Conservation (phyloP, 64 coral and sea anemone genomes). For the Dendrophyllia cribrosa region DNA sequence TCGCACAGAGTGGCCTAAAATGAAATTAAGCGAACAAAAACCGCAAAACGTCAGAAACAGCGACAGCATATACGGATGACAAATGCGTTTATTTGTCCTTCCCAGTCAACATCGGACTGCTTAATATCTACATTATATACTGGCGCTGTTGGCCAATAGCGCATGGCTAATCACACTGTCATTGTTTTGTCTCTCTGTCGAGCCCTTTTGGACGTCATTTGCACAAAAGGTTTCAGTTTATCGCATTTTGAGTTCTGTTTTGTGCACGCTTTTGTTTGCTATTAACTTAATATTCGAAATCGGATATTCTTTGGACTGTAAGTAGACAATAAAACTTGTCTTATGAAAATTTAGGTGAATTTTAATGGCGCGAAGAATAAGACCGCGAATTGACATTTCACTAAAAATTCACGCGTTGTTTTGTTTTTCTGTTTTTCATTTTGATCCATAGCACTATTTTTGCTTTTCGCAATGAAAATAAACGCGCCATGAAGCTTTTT, state of each 20-base stretch:
- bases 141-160: neutral
- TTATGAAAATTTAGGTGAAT: constrained; percentile 1
- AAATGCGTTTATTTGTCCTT: neutral
- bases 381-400: neutral
- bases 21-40: neutral
- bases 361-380: neutral
- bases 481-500: neutral
- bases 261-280: neutral
- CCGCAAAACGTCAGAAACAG: neutral
- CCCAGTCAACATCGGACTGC: neutral
- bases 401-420: neutral
- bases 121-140: neutral
- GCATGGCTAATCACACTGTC: neutral
- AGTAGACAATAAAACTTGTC: neutral
- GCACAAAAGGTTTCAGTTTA: neutral
- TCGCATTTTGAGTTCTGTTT: neutral
- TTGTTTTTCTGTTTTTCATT: neutral
- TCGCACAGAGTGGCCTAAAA: neutral
- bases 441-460: neutral
- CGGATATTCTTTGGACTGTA: constrained; percentile 28
- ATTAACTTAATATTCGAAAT: constrained; percentile 1
- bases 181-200: neutral
- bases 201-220: neutral
- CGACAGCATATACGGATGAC: neutral
- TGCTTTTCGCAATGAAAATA: neutral